Evolutionary conservation across 1,140 invertebrate species (phyloP).

Genomic region (Hyposmocoma kahamanoa): DNA sequence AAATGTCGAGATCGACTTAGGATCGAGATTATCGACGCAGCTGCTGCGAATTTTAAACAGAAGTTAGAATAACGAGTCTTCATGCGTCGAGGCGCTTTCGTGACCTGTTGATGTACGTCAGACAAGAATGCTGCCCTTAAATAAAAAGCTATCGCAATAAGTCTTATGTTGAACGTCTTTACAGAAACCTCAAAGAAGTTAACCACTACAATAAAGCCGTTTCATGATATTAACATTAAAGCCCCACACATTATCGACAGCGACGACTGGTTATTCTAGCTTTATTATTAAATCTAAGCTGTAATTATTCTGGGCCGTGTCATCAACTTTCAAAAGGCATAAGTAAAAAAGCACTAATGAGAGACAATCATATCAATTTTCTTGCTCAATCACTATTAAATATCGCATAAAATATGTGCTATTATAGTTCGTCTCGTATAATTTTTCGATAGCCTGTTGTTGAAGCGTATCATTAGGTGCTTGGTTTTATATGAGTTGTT

Average conservation of each 20-base stretch:
- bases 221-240: too few relatives aligned
- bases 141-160: neutral
- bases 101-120: neutral
- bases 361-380: slow-evolving; percentile 40
- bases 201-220: too few relatives aligned
- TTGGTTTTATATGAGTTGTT: too few relatives aligned
- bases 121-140: neutral
- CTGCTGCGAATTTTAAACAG: slow-evolving; percentile 37
- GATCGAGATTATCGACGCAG: slow-evolving; percentile 45
- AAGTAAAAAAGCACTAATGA: slow-evolving; percentile 33
- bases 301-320: slow-evolving; percentile 24
- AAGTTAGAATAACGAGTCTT: neutral
- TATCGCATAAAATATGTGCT: slow-evolving; percentile 39
- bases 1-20: slow-evolving; percentile 59
- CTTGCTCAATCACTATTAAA: slow-evolving; percentile 35
- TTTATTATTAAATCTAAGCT: slow-evolving; percentile 31
- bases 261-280: too few relatives aligned
- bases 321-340: slow-evolving; percentile 42
- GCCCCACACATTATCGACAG: too few relatives aligned
- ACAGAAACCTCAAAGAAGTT: too few relatives aligned
- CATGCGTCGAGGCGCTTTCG: neutral
- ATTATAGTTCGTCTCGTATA: slow-evolving; percentile 34
- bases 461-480: slow-evolving; percentile 33
- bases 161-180: too few relatives aligned
- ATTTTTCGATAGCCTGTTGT: slow-evolving; percentile 36